Percentiles rank a stretch among this genome's conserved stretches.
Conservation (phyloP, 2,888 invertebrate species). For the Rhabditophanes sp. region DNA sequence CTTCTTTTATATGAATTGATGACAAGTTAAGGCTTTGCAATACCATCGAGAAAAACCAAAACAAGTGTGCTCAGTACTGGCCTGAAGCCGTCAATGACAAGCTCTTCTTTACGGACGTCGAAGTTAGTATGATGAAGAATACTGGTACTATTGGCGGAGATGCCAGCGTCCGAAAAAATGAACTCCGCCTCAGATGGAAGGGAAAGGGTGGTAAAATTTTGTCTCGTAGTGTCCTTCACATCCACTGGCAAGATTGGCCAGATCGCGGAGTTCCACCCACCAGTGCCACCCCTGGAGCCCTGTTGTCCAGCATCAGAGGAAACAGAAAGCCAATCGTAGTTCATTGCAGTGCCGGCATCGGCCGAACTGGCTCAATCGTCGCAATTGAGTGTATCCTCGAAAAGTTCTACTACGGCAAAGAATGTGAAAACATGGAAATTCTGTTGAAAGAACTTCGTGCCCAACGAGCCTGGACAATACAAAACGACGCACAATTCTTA, state of each 20-base stretch:
- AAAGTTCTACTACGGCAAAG: conserved; percentile 10
- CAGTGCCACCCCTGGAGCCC: conserved; percentile 7
- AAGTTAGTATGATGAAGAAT: conserved; percentile 6
- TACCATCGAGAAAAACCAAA: conserved; percentile 17
- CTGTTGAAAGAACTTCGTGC: conserved; percentile 19
- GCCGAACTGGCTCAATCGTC: conserved; percentile 20
- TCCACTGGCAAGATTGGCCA: conserved; percentile 26
- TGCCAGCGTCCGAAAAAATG: conserved; percentile 4
- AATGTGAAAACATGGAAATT: conserved; percentile 17
- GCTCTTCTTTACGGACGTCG: conserved; percentile 7
- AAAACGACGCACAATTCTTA: conserved; percentile 26
- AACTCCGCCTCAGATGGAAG: conserved; percentile 10
- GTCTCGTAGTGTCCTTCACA: conserved; percentile 15
- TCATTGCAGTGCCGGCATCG: conserved; percentile 28
- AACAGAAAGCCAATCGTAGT: conserved; percentile 18
- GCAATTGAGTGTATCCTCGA: conserved; percentile 18
- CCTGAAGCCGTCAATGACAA: conserved; percentile 10
- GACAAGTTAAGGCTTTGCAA: no score
- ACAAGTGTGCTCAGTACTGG: conserved; percentile 57
- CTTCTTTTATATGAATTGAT: no score
- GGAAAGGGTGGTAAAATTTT: conserved; percentile 8
- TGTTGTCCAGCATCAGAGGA: conserved; percentile 20
- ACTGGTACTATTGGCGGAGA: conserved; percentile 3
- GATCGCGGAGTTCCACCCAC: conserved; percentile 14
- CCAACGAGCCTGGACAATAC: conserved; percentile 22